Base-by-base conservation (phyloP, 2,888 invertebrate species). In the Lysandra coridon region DNA sequence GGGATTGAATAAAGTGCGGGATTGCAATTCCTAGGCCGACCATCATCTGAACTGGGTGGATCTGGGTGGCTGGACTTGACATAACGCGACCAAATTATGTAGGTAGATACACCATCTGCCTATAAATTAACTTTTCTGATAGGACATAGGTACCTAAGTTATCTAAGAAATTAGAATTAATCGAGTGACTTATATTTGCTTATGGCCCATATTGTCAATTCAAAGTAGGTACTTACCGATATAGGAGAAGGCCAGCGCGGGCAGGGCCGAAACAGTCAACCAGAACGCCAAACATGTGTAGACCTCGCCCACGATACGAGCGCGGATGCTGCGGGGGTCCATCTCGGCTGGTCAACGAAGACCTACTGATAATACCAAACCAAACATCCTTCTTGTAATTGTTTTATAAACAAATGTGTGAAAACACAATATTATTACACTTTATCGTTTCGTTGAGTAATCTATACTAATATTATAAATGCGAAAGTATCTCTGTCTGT, bases 261-360 rank as follows among this genome's bases (percentile, higher is more conserved):
- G 95, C 62, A 95, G 82, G 3, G 91, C 85, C 0, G 93, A 91
- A 78, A 92, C 85, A 0, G 92, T 91, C 64, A 94, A 85, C 84
- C 92, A 93, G 80, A 95, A 94, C 0, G 92, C 92, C 80, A 90
- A 93, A 82, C 88, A 94, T 1, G 92, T 93, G 85, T 91, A 93
- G 6, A 92, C 78, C 81, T 93, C 92, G 12, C 90, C 87, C 1
- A 86, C 84, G 30, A 94, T 82, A 79, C 90, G 88, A 82, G 89
- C 84, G 78, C 92, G 89, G 82, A 89, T 83, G 73, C 86, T 86
- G 44, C 83, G 83, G 60, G 83, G 85, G 80, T 83, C 79, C 81
- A 82, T 73, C 83, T 84, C 88, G 81, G 73, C 73, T 44, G 69
- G 30, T 37, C 33, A 33, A 4, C 57, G 44, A 57, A 69, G 64